These are phyloP conservation scores for Sweltsa coloradensis DNA, from an alignment of 1,140 invertebrate species.

Conservation along the genomic window DNA sequence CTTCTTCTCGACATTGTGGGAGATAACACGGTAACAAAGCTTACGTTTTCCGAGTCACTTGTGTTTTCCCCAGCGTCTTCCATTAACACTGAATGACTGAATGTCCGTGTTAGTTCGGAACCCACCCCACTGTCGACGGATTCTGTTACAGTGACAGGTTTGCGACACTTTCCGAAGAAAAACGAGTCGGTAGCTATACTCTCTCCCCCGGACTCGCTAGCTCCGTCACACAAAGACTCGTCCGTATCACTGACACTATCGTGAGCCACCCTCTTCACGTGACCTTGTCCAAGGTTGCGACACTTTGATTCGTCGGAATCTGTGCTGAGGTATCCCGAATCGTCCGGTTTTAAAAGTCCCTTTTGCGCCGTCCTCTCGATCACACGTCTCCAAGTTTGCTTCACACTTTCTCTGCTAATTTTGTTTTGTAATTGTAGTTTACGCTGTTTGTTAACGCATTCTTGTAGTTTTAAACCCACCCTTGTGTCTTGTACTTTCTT, in stretches of 20 bases:
- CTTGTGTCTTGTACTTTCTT: no score
- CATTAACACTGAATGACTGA: constrained; percentile 15
- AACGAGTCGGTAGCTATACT: constrained; percentile 74
- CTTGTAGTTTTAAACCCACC: no score
- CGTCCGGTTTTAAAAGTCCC: no score
- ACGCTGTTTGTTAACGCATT: no score
- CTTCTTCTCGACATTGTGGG: no score
- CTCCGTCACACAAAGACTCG: constrained; percentile 41
- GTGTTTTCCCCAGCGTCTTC: constrained; percentile 20
- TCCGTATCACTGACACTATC: constrained; percentile 12
- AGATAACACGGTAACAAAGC: constrained; percentile 33
- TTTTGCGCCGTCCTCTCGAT: constrained; percentile 15
- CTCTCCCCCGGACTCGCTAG: constrained; percentile 71
- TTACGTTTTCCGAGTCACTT: constrained; percentile 35
- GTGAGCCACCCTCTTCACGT: constrained; percentile 25
- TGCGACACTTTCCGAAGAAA: constrained; percentile 50
- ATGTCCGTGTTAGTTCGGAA: constrained; percentile 21
- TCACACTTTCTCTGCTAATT: constrained; percentile 28
- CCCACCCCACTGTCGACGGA: constrained; percentile 20
- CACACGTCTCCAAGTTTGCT: constrained; percentile 32
- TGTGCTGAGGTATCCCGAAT: constrained; percentile 64
- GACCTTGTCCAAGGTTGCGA: constrained; percentile 27
- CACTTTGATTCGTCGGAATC: constrained; percentile 44
- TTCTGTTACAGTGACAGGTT: constrained; percentile 23
- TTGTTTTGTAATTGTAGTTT: no score